Evolutionary conservation across 2,113 vertebrate genomes (phyloP), one percentile per base, ranked within the genome.

Genomic region (Leptobrachium leishanense): DNA sequence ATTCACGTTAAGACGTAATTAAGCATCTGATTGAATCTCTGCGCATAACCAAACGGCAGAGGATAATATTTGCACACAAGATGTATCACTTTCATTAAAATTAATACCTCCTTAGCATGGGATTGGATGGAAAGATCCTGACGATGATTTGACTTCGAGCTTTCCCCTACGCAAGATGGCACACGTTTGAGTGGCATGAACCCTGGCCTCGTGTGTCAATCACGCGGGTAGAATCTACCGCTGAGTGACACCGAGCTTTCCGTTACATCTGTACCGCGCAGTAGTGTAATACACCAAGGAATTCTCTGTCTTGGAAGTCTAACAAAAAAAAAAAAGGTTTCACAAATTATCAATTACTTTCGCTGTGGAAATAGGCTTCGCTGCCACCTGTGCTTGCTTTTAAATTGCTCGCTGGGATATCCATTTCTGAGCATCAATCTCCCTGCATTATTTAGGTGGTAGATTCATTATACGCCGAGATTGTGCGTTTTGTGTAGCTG

Each of bases 21-120:
- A 98, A 95, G 94, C 90, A 95, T 95, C 91, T 95, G 94, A 98
- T 95, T 97, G 92, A 94, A 97, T 98, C 94, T 95, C 90, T 90
- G 86, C 76, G 90, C 94, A 95, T 94, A 94, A 31, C 88, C 88
- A 94, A 94, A 90, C 85, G 90, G 86, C 78, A 86, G 86, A 85
- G 85, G 83, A 85, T 88, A 86, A 83, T 86, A 89, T 92, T 87
- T 88, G 83, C 89, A 92, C 84, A 90, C 77, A 92, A 91, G 86
- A 88, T 86, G 90, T 85, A 90, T 84, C 55, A 13, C 72, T 87
- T 82, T 89, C 85, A 89, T 90, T 92, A 89, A 80, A 91, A 90
- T 78, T 86, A 90, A 87, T 85, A 80, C 77, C 67, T 85, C 83
- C 79, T 85, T 84, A 79, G 53, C 59, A 85, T 81, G 79, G 87